Evolutionary conservation across 1,140 invertebrate species (phyloP).

Genomic region (Zeugodacus cucurbitae): DNA sequence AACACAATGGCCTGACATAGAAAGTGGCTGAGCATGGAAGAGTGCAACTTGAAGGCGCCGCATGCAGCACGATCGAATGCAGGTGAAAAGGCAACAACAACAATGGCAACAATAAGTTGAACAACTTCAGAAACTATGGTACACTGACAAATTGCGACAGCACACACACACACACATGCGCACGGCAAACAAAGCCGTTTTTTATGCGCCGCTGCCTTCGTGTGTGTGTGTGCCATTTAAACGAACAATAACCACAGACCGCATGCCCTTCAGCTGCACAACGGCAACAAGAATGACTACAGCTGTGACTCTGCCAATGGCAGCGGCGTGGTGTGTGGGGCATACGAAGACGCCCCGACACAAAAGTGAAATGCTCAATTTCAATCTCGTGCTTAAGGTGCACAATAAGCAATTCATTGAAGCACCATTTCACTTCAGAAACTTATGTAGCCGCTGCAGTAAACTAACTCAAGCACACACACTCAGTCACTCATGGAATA

Average conservation of each 20-base stretch:
- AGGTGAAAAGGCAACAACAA: neutral
- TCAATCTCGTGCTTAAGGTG: conserved; percentile 31
- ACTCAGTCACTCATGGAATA: neutral
- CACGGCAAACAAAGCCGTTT: neutral
- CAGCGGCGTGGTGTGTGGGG: neutral
- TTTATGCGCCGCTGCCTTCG: neutral
- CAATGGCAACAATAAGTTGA: neutral
- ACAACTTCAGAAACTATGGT: neutral
- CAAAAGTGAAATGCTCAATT: conserved; percentile 31
- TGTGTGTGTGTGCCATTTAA: neutral
- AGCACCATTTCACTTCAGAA: conserved; percentile 32
- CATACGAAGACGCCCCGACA: neutral
- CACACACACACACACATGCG: neutral
- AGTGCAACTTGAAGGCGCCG: neutral
- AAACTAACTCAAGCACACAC: neutral
- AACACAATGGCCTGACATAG: neutral
- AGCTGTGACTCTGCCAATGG: neutral
- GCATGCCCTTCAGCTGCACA: neutral
- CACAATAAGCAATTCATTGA: conserved; percentile 33
- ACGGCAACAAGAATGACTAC: neutral
- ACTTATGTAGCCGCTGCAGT: neutral
- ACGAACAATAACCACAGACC: conserved; percentile 11
- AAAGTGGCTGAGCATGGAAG: neutral
- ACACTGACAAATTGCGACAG: neutral
- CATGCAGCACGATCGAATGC: neutral